phyloP scores from a whole-genome alignment of 2,888 invertebrate species.

The Drosophila helvetica region DNA sequence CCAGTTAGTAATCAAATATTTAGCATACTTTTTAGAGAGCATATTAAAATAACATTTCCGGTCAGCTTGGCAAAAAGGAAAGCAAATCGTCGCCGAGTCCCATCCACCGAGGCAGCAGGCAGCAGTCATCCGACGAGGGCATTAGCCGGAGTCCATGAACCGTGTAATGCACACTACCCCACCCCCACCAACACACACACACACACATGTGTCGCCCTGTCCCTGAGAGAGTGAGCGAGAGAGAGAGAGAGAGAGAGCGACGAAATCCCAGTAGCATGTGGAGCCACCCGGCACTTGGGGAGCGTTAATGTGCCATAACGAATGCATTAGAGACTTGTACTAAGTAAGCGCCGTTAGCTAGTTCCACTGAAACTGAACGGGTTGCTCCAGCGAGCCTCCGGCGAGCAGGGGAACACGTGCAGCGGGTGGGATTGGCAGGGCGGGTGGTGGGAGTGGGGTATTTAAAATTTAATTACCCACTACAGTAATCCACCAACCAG shows the following conservation, averaged over 20 bases:
- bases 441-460: constrained; percentile 1
- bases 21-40: constrained; percentile 80
- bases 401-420: background rate
- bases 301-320: constrained; percentile 77
- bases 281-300: constrained; percentile 63
- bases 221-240: constrained; percentile 5
- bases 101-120: background rate
- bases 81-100: constrained; percentile 43
- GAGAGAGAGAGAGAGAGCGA: background rate
- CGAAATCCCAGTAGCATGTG: constrained; percentile 63
- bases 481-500: constrained; percentile 1
- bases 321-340: constrained; percentile 71
- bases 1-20: constrained; percentile 80
- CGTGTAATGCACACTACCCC: constrained; percentile 64
- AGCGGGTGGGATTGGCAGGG: constrained; percentile 12
- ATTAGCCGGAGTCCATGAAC: constrained; percentile 54
- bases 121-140: constrained; percentile 26
- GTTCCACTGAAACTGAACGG: constrained; percentile 11
- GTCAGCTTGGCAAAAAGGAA: constrained; percentile 65
- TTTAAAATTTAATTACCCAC: constrained; percentile 72
- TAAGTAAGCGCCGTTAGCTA: constrained; percentile 46
- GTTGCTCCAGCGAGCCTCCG: constrained; percentile 25
- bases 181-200: constrained; percentile 28
- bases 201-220: background rate
- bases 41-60: constrained; percentile 81